phyloP scores from a whole-genome alignment of 2,888 invertebrate species.

The Sericinus montela region DNA sequence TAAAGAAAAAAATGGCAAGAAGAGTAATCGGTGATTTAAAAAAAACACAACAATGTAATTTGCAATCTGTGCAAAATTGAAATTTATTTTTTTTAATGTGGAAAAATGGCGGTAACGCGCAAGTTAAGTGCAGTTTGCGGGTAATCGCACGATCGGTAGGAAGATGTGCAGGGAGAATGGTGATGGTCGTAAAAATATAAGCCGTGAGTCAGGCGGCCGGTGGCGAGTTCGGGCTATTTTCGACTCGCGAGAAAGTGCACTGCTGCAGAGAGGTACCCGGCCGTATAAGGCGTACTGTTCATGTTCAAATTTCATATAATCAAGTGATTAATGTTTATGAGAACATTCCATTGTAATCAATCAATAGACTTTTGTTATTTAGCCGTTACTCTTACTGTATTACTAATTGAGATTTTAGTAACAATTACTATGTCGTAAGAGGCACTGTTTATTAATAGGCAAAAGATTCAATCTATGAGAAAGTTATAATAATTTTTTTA shows the following conservation, averaged over 20 bases:
- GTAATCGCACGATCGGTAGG: slow-evolving; percentile 25
- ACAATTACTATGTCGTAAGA: too few species aligned
- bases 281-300: not conserved
- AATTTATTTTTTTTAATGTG: not conserved
- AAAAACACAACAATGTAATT: too few species aligned
- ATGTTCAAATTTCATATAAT: not conserved
- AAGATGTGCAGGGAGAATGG: slow-evolving; percentile 40
- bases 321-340: not conserved
- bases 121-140: not conserved
- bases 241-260: slow-evolving; percentile 70
- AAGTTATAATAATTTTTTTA: too few species aligned
- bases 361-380: too few species aligned
- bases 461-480: too few species aligned
- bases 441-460: too few species aligned
- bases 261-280: slow-evolving; percentile 27
- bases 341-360: too few species aligned
- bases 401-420: too few species aligned
- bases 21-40: too few species aligned
- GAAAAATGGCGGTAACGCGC: not conserved
- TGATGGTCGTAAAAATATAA: slow-evolving; percentile 62
- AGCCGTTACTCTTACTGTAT: too few species aligned
- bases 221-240: slow-evolving; percentile 55
- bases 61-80: not conserved
- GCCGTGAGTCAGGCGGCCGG: slow-evolving; percentile 52
- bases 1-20: too few species aligned